Evolutionary conservation across 2,888 invertebrate genomes (phyloP).

Genomic region (Drosophila neotestacea): DNA sequence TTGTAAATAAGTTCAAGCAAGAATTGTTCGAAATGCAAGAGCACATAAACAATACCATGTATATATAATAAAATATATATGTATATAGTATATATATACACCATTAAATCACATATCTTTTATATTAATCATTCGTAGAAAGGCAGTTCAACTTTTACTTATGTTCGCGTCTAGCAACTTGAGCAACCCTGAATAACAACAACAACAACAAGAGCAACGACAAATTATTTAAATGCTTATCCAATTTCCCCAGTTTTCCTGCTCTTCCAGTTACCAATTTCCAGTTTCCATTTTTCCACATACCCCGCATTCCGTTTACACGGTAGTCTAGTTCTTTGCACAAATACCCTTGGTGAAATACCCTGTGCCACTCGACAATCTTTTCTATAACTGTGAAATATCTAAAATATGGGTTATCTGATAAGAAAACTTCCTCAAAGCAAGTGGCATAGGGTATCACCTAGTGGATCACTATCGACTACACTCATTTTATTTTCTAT

Average conservation of each 20-base stretch:
- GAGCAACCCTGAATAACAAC: constrained; percentile 22
- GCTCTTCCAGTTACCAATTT: constrained; percentile 16
- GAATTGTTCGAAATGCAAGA: not conserved
- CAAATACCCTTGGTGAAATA: constrained; percentile 6
- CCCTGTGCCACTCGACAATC: constrained; percentile 8
- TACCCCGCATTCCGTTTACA: constrained; percentile 26
- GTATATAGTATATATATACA: constrained; percentile 21
- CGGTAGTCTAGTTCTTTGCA: constrained; percentile 19
- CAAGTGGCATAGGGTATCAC: constrained; percentile 20
- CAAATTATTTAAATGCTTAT: constrained; percentile 28
- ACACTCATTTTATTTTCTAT: not conserved
- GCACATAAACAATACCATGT: constrained; percentile 22
- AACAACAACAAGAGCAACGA: constrained; percentile 7
- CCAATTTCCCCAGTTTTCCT: constrained; percentile 4
- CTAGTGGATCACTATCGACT: constrained; percentile 13
- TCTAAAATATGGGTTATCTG: too few relatives aligned
- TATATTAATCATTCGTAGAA: constrained; percentile 31
- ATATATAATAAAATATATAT: constrained; percentile 11
- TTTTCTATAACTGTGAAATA: too few relatives aligned
- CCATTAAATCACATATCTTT: constrained; percentile 22
- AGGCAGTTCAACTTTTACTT: constrained; percentile 42
- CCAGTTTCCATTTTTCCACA: not conserved
- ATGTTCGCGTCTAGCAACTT: constrained; percentile 19
- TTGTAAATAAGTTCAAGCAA: constrained; percentile 29
- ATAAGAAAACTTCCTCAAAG: not conserved